Evolutionary conservation across 2,113 vertebrate genomes (phyloP).

Genomic region (Paratilapia polleni): DNA sequence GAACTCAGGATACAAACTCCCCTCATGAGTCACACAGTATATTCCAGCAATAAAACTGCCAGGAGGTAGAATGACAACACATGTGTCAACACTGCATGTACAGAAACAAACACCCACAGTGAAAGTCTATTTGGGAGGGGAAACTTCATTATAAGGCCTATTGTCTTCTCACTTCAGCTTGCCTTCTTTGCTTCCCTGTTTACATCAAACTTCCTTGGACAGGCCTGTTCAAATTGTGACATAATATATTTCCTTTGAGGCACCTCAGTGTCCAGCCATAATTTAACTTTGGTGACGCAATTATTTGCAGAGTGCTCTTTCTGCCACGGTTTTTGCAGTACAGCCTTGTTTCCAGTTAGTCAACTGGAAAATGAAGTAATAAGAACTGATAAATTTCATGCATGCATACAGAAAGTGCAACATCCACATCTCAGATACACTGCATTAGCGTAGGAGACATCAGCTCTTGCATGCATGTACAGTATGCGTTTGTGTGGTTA

Average conservation of each 20-base stretch:
- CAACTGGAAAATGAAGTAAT: neutral
- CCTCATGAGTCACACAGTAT: constrained; percentile 45
- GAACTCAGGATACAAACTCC: constrained; percentile 43
- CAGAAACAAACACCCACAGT: constrained; percentile 10
- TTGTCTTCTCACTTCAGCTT: neutral
- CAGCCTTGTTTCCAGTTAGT: neutral
- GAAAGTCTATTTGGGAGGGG: neutral
- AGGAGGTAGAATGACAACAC: constrained; percentile 13
- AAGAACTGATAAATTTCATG: neutral
- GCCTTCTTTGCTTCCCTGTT: constrained; percentile 19
- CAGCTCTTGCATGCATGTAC: constrained; percentile 16
- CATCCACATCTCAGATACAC: constrained; percentile 16
- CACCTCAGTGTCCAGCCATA: constrained; percentile 3
- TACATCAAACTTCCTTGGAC: constrained; percentile 27
- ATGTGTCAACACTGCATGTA: neutral
- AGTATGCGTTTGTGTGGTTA: constrained; percentile 8
- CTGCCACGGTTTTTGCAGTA: neutral
- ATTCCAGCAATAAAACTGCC: constrained; percentile 14
- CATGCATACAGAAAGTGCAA: neutral
- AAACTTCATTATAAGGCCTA: neutral
- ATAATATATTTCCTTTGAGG: neutral
- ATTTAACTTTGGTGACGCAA: neutral
- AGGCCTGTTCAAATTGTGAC: neutral
- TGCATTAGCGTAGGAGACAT: neutral
- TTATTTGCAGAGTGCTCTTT: neutral